A percentile compares a stretch with the other conserved stretches of the same genome.
phyloP scores from a whole-genome alignment of 2,113 vertebrate species.

The Aphyosemion australe region DNA sequence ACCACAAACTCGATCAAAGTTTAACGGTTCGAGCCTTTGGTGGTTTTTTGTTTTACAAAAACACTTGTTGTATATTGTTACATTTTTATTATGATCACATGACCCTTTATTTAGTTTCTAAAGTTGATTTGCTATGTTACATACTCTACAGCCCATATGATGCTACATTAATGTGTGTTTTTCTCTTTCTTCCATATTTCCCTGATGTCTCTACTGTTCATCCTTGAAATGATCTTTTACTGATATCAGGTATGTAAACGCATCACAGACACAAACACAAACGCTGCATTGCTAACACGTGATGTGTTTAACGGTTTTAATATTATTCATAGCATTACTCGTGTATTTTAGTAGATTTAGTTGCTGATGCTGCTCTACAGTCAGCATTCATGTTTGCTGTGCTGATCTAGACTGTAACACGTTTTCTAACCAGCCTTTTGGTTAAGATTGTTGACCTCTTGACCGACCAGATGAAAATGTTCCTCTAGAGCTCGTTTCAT shows the following conservation, averaged over 20 bases:
- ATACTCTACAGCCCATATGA: slow-evolving; percentile 11
- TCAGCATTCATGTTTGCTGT: neutral
- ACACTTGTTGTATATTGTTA: slow-evolving; percentile 37
- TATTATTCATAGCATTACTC: too few species aligned
- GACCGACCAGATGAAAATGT: neutral
- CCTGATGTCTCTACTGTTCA: neutral
- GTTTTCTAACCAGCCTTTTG: neutral
- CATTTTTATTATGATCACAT: slow-evolving; percentile 50
- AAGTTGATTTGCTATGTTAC: slow-evolving; percentile 17
- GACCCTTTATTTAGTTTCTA: slow-evolving; percentile 38
- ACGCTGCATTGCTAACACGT: neutral
- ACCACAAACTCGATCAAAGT: slow-evolving; percentile 51
- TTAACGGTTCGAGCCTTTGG: slow-evolving; percentile 46
- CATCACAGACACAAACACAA: neutral
- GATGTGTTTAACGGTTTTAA: too few species aligned
- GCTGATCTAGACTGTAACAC: neutral
- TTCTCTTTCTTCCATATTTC: slow-evolving; percentile 47
- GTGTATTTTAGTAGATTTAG: neutral
- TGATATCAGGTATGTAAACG: slow-evolving; percentile 62
- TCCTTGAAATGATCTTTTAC: slow-evolving; percentile 21
- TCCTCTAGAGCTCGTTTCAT: neutral
- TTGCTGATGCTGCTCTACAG: neutral
- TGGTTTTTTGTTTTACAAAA: slow-evolving; percentile 40
- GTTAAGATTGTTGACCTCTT: neutral
- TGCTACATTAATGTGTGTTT: slow-evolving; percentile 29